Conservation (phyloP, 2,113 vertebrate species). For the Ophthalmotilapia sp. region DNA sequence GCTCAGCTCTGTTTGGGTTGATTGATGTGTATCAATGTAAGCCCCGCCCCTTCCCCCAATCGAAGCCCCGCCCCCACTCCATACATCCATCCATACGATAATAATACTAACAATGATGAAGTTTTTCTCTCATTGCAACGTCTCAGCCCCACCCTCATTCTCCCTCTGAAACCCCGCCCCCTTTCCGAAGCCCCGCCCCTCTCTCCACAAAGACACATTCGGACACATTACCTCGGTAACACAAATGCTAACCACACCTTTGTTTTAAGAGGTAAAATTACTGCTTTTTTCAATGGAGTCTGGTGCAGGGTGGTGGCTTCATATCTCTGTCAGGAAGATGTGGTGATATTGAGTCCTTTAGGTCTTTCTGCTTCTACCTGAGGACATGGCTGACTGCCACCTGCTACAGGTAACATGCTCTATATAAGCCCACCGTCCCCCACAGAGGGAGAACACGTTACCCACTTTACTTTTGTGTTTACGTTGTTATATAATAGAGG, state of each 20-base stretch:
- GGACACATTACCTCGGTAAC: neutral
- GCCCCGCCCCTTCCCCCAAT: neutral
- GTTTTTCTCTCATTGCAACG: neutral
- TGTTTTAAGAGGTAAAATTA: neutral
- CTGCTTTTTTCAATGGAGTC: neutral
- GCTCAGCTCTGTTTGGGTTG: neutral
- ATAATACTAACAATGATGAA: neutral
- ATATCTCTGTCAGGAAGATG: neutral
- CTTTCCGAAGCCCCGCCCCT: neutral
- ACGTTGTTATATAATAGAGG: neutral
- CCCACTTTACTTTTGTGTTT: neutral
- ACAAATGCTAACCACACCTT: neutral
- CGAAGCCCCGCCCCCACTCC: accelerated
- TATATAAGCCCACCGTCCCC: neutral
- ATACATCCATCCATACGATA: neutral
- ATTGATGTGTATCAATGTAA: neutral
- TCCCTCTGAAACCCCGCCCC: neutral
- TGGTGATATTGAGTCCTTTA: neutral
- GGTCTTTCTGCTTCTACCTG: neutral
- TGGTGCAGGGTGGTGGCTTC: neutral
- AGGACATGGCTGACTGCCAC: neutral
- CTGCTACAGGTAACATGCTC: neutral
- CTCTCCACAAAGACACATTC: neutral
- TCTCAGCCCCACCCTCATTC: neutral
- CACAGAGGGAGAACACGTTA: neutral